These are phyloP conservation scores for Anhinga anhinga DNA, from an alignment of 2,113 vertebrate genomes.

Conservation along the genomic window DNA sequence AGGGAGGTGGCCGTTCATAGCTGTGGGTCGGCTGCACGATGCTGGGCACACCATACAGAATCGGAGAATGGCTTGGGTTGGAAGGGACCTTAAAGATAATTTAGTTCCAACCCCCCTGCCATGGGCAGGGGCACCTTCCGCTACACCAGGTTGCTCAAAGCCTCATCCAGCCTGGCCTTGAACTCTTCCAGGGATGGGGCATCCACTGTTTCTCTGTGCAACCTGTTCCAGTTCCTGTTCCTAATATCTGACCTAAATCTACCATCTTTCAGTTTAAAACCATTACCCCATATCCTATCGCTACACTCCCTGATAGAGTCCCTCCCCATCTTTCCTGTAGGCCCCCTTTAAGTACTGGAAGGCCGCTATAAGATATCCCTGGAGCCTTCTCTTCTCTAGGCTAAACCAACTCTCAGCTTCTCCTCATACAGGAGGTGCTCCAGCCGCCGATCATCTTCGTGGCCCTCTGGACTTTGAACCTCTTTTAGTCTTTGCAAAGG, in stretches of 20 bases:
- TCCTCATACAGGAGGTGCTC: background rate
- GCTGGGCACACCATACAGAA: background rate
- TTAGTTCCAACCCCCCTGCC: background rate
- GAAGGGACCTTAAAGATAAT: background rate
- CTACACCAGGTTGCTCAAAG: background rate
- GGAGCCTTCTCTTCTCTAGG: background rate
- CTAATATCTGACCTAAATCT: background rate
- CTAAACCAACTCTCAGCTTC: background rate
- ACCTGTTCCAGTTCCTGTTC: background rate
- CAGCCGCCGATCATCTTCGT: fast-evolving
- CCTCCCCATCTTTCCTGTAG: background rate
- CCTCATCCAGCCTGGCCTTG: background rate
- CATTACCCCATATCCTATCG: fast-evolving
- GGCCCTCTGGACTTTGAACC: background rate
- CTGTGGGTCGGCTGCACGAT: fast-evolving
- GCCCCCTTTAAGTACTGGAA: fast-evolving
- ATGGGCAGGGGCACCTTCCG: background rate
- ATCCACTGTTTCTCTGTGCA: background rate
- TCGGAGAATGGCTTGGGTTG: background rate
- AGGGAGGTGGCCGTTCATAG: background rate
- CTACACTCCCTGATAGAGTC: too few relatives aligned
- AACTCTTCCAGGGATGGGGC: background rate
- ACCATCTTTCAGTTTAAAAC: background rate
- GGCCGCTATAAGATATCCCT: background rate
- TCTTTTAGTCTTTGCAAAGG: background rate